Evolutionary conservation across 1,140 invertebrate genomes (phyloP), one percentile per base, ranked within the genome.

Genomic region (Chionoecetes opilio): DNA sequence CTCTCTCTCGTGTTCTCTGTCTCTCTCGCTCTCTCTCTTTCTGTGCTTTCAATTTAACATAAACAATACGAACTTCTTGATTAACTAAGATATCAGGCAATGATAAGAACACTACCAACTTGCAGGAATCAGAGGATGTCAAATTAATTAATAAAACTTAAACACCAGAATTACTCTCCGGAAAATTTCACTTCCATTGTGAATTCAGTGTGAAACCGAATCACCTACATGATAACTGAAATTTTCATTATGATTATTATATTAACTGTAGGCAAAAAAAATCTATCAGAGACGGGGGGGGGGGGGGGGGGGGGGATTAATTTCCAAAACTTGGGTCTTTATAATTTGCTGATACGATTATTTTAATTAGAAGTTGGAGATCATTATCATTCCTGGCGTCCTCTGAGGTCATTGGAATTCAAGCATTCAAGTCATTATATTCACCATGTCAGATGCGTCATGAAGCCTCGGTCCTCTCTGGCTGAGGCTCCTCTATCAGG

Each of bases 381-480:
- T 92, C 91, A 92, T 92, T 82, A 92, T 92, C 91, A 92, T 92
- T 82, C 91, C 63, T n/a, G 11, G 63, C 63, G 21, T 29, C 46
- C n/a, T 29, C 46, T 11, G 63, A 32, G 63, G 53, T 41, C 41
- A 92, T 92, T 34, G 53, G 63, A 35, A 82, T 63, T 75, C 53
- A 82, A 84, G 63, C 63, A 92, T 82, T 26, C 35, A n/a, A 82
- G 91, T 92, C 91, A 92, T 92, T 92, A 92, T 92, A 92, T 82
- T 63, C 91, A 17, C 32, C 6, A 14, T 82, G 91, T 92, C 91
- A 35, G 91, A 34, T 34, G 32, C 91, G 85, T 93, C 86, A 85
- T 86, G 41, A 9, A 32, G 17, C 91, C 41, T 53, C 75, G 26
- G 35, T 41, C 32, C 85, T 87, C 85, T 29, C 86, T 17, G n/a